Evolutionary conservation across 35 echinoderm and acorn worm genomes (phyloP).

Genomic region (Stichopus chloronotus): DNA sequence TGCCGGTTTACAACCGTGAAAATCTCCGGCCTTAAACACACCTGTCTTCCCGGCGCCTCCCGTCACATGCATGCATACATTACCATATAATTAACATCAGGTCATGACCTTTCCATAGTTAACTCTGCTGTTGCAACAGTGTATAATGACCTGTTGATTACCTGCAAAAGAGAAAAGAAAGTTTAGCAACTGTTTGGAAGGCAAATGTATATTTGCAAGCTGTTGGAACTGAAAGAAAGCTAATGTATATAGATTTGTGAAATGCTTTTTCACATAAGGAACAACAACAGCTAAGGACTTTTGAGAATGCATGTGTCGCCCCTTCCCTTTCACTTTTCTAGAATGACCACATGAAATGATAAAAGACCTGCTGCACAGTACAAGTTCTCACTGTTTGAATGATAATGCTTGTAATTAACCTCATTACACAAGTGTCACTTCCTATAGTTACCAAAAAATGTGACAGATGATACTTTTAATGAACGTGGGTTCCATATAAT

Average conservation of each 20-base stretch:
- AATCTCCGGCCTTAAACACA: too few species aligned
- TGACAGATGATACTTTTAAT: background rate
- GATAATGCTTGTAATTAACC: background rate
- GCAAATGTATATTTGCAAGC: background rate
- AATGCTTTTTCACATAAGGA: background rate
- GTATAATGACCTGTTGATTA: background rate
- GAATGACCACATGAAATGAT: background rate
- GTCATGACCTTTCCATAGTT: background rate
- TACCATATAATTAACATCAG: too few species aligned
- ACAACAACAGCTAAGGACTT: background rate
- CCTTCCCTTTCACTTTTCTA: background rate
- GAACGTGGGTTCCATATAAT: background rate
- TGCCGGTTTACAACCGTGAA: too few species aligned
- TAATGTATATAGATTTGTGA: background rate
- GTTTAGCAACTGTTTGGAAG: background rate
- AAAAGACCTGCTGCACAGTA: background rate
- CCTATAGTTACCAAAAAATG: constrained; percentile 1
- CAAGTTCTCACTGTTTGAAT: background rate
- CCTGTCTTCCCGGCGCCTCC: too few species aligned
- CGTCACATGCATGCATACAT: too few species aligned
- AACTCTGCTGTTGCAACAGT: background rate
- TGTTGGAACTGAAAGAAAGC: background rate
- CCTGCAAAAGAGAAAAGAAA: background rate
- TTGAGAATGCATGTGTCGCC: background rate
- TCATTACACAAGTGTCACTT: background rate